Evolutionary conservation across 2,888 invertebrate species (phyloP).

Genomic region (Hypsopygia costalis): DNA sequence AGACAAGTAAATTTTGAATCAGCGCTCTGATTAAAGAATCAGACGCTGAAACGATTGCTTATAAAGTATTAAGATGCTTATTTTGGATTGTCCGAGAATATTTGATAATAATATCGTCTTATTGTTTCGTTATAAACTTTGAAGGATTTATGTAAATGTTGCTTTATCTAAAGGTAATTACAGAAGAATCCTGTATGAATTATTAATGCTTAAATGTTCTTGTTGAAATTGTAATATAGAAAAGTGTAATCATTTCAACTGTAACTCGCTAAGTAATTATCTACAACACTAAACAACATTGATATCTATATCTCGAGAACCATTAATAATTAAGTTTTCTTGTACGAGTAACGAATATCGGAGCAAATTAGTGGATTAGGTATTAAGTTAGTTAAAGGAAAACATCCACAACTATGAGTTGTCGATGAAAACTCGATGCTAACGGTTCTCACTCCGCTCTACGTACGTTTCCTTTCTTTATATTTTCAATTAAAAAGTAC

Average conservation of each 20-base stretch:
- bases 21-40: constrained; percentile 66
- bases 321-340: constrained; percentile 28
- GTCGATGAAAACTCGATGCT: constrained; percentile 4
- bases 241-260: not conserved
- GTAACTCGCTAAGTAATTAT: not conserved
- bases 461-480: too few relatives aligned
- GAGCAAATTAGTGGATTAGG: constrained; percentile 38
- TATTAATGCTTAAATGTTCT: not conserved
- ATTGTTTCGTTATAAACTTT: constrained; percentile 40
- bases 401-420: constrained; percentile 23
- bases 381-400: constrained; percentile 36
- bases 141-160: constrained; percentile 21
- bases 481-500: too few relatives aligned
- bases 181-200: not conserved
- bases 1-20: constrained; percentile 68
- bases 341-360: constrained; percentile 41
- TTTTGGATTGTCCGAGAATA: constrained; percentile 57
- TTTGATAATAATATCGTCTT: constrained; percentile 46
- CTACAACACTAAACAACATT: not conserved
- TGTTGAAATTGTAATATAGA: not conserved
- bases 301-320: not conserved
- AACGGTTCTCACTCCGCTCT: too few relatives aligned
- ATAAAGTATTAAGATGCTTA: constrained; percentile 65
- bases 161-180: constrained; percentile 8
- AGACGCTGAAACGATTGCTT: constrained; percentile 68